A percentile compares a stretch with the other conserved stretches of the same genome.
These are phyloP conservation scores for Harmothoe impar DNA, from an alignment of 2,888 invertebrate genomes.

Conservation along the genomic window DNA sequence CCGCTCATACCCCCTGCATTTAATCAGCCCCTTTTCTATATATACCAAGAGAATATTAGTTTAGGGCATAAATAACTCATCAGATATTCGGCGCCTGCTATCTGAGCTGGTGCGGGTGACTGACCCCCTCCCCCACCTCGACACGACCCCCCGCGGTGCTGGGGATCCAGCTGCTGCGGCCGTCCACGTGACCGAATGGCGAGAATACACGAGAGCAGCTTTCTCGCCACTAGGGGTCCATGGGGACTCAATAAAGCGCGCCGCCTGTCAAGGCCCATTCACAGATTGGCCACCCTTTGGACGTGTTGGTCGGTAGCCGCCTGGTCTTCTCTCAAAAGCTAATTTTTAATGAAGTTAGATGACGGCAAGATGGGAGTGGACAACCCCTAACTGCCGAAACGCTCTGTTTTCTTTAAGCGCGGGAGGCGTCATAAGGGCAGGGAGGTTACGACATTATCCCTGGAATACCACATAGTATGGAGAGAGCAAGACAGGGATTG, in stretches of 20 bases:
- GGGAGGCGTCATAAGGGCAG: not conserved
- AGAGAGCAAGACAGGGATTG: no score
- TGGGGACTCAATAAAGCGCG: constrained; percentile 35
- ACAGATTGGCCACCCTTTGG: not conserved
- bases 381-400: not conserved
- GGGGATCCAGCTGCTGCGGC: not conserved
- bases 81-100: constrained; percentile 1
- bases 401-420: not conserved
- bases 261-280: constrained; percentile 35
- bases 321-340: not conserved
- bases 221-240: not conserved
- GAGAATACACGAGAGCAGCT: constrained; percentile 44
- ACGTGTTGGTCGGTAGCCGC: not conserved
- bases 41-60: not conserved
- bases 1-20: no score
- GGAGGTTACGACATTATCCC: no score
- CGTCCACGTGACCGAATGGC: constrained; percentile 45
- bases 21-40: not conserved
- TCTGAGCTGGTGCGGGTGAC: not conserved
- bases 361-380: not conserved
- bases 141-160: not conserved
- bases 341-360: constrained; percentile 20
- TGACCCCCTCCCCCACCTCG: not conserved
- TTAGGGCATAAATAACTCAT: not conserved
- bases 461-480: no score